Conservation (phyloP, 2,113 vertebrate species). For the Indri indri region DNA sequence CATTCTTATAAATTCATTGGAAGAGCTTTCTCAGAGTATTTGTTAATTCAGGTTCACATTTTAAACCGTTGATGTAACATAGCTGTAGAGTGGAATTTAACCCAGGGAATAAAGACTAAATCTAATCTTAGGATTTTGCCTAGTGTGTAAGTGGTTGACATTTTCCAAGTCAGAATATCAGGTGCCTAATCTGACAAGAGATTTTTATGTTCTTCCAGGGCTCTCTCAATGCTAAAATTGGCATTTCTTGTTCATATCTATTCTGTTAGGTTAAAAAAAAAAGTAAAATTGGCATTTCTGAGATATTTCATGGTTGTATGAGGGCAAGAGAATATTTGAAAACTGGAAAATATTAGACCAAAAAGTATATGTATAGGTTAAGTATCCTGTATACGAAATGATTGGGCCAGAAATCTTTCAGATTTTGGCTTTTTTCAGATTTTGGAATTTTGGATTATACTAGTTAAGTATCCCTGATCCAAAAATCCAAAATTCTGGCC, state of each 20-base stretch:
- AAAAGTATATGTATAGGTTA: not conserved
- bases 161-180: conserved; percentile 49
- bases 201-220: conserved; percentile 22
- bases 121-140: conserved; percentile 29
- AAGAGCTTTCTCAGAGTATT: not conserved
- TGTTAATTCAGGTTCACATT: not conserved
- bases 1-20: not conserved
- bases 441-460: not conserved
- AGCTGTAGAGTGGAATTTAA: conserved; percentile 16
- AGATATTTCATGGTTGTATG: not conserved
- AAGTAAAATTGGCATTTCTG: conserved; percentile 4
- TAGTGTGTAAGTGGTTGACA: not conserved
- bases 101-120: not conserved
- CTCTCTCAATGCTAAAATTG: not conserved
- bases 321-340: conserved; percentile 12
- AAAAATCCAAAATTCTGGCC: not conserved
- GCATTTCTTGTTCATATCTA: no score
- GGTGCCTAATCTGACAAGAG: not conserved
- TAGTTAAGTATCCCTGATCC: not conserved
- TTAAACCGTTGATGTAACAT: not conserved
- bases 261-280: no score
- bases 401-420: not conserved
- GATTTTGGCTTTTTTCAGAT: not conserved
- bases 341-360: not conserved
- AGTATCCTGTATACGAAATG: not conserved